phyloP scores from a whole-genome alignment of 2,113 vertebrate genomes.

The Danionella cerebrum region DNA sequence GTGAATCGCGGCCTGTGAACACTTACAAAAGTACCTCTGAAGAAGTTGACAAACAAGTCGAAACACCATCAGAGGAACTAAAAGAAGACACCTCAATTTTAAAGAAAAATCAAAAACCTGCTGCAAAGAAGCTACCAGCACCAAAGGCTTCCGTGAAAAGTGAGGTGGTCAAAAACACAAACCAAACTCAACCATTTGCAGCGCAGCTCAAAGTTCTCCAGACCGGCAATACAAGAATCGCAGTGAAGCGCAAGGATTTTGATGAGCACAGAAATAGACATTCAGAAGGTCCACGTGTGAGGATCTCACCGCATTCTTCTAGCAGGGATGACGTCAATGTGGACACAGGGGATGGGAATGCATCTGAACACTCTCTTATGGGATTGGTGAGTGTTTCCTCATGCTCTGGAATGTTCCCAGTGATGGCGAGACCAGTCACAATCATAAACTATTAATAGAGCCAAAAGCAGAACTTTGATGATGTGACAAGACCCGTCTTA shows the following conservation, averaged over 20 bases:
- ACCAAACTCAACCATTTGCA: not conserved
- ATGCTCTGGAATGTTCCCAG: conserved; percentile 2
- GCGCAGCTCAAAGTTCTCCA: not conserved
- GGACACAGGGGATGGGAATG: conserved; percentile 10
- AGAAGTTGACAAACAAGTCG: not conserved
- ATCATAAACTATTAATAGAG: conserved; percentile 14
- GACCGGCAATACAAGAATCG: not conserved
- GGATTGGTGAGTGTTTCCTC: conserved; percentile 21
- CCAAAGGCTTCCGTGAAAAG: not conserved
- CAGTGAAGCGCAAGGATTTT: not conserved
- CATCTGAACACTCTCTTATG: not conserved
- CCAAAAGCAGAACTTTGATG: conserved; percentile 11
- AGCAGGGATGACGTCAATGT: not conserved
- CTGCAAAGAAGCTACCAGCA: not conserved
- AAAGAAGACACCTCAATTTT: not conserved
- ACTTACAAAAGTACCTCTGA: not conserved
- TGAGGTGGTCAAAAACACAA: not conserved
- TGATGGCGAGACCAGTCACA: conserved; percentile 11
- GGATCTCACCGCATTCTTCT: conserved; percentile 1
- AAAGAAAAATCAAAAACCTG: not conserved
- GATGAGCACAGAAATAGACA: not conserved
- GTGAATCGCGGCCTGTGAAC: not conserved
- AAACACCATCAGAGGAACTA: not conserved
- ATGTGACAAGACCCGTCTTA: not conserved
- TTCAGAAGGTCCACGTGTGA: not conserved